Base-by-base conservation (phyloP, 2,888 invertebrate genomes). In the Acanthosepion lycidas region DNA sequence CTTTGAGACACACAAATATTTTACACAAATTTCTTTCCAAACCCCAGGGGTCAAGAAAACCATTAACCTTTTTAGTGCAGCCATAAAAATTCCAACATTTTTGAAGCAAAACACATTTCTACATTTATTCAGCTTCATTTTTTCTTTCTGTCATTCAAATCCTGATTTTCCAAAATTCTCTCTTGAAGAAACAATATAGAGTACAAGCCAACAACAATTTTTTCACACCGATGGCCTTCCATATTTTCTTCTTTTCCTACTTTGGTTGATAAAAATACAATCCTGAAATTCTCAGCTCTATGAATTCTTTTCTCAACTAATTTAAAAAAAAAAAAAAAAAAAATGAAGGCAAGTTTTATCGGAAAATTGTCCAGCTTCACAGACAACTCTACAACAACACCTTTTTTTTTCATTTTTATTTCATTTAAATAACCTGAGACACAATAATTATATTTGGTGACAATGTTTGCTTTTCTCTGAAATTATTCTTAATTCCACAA, bases 41-140 rank as follows among this genome's bases (percentile, higher is more conserved):
- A 78, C 78, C n/a, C 33, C n/a, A 78, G 78, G 42, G 42, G 78
- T 78, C 78, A 78, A 78, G 78, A 78, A 78, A 78, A 78, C 78
- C 78, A 78, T 78, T 78, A 78, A 78, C 78, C 78, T 78, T 78
- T 78, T 78, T 78, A 78, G 78, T 78, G 78, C 78, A 78, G 78
- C 33, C 78, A 78, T 78, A 78, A 78, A 78, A 78, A 78, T 78
- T 78, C 78, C 78, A 78, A 78, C 78, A 78, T 78, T 78, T 78
- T 4, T 33, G 78, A 78, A 78, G 78, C 78, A 78, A 78, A 78
- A 78, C 78, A 78, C 78, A 78, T n/a, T 78, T 78, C 9, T n/a
- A 78, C n/a, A 78, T 78, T n/a, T 78, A n/a, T 78, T 78, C n/a
- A 59, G 59, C 6, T 59, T 59, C 23, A 59, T 59, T 78, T 78